Base-by-base conservation (phyloP, 2,888 invertebrate genomes). In the Mythimna albipuncta region DNA sequence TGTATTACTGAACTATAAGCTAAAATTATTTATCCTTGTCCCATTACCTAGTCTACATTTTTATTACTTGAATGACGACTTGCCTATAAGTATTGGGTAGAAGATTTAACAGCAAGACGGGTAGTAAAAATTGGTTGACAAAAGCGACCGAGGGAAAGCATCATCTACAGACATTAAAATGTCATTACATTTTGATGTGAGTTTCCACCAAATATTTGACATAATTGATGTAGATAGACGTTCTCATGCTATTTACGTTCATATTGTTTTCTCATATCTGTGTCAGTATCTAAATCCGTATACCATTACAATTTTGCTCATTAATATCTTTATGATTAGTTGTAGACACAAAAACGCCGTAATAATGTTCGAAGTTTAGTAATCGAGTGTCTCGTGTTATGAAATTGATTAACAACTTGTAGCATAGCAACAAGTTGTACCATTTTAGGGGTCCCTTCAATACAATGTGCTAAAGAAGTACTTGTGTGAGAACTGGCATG, bases 21-120 rank as follows among this genome's bases (percentile, higher is more conserved):
- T 90, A 88, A 85, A 90, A 89, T 91, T 90, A 89, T 87, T 87
- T 87, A 91, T 88, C 88, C 89, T 90, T 89, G 92, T 79, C 81
- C 89, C 74, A 88, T 89, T 89, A 89, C 70, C 70, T 73, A 83
- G 80, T 66, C 55, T 63, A 70, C 64, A 44, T 70, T 13, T 68
- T 64, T 58, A 76, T 66, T 66, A 11, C 26, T 32, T 11, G 13
- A 68, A 72, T 11, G 50, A 52, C 35, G 26, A 64, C 3, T 41
- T 66, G 21, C 9, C 13, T 44, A 19, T 32, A 61, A 79, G 41
- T 19, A 74, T 65, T 64, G 26, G 26, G 26, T 26, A 13, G 47
- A 50, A 65, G 52, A 38, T 63, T 72, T 71, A 61, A 70, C 44
- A 59, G 6, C 64, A 52, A 59, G 75, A 69, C 7, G 16, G 21